Conservation (phyloP, 1,140 invertebrate species). For the Drosophila lacteicornis region DNA sequence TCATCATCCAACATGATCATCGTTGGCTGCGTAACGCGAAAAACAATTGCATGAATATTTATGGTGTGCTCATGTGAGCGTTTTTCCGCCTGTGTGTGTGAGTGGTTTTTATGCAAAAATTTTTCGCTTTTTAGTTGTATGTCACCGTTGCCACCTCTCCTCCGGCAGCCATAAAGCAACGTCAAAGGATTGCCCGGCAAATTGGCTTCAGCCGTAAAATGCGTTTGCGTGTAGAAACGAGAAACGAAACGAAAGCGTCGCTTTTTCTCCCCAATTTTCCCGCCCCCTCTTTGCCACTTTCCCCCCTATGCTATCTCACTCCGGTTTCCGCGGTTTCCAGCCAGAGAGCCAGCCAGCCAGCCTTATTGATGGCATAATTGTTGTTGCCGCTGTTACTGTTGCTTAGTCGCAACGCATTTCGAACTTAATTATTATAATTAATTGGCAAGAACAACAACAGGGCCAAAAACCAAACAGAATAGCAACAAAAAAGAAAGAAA, state of each 20-base stretch:
- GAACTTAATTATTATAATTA: slow-evolving; percentile 82
- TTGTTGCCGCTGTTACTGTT: slow-evolving; percentile 60
- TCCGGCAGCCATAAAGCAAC: slow-evolving; percentile 31
- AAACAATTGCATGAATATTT: slow-evolving; percentile 59
- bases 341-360: slow-evolving; percentile 21
- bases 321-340: slow-evolving; percentile 35
- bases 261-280: background rate
- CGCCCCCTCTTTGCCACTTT: background rate
- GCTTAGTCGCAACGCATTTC: slow-evolving; percentile 78
- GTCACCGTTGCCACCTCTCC: background rate
- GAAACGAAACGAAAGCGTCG: slow-evolving; percentile 8
- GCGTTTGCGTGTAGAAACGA: slow-evolving; percentile 69
- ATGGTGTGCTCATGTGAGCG: slow-evolving; percentile 42
- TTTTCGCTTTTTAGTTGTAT: slow-evolving; percentile 9
- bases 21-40: slow-evolving; percentile 43
- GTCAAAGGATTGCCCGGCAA: slow-evolving; percentile 76
- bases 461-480: background rate
- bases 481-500: slow-evolving; percentile 12
- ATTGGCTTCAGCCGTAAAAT: slow-evolving; percentile 72
- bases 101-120: slow-evolving; percentile 44
- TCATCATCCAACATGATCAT: slow-evolving; percentile 50
- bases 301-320: slow-evolving; percentile 20
- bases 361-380: slow-evolving; percentile 56
- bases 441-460: slow-evolving; percentile 72
- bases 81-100: background rate